These are phyloP conservation scores for Calliphora vicina DNA, from an alignment of 1,140 invertebrate species.

Conservation along the genomic window DNA sequence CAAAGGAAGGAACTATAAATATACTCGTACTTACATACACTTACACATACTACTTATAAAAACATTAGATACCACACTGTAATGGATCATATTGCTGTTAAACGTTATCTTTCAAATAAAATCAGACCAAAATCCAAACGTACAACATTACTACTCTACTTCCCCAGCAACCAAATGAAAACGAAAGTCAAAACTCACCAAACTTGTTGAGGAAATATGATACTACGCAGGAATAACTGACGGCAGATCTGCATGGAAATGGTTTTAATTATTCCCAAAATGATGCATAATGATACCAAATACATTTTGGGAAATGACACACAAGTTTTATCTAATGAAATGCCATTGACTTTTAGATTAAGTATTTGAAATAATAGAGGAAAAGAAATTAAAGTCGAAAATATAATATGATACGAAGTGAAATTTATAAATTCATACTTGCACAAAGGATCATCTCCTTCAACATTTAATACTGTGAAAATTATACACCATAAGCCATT, in stretches of 20 bases:
- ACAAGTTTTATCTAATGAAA: background rate
- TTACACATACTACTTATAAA: background rate
- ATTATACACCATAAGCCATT: background rate
- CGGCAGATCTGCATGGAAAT: background rate
- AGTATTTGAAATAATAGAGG: background rate
- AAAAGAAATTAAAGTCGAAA: background rate
- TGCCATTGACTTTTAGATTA: slow-evolving; percentile 1
- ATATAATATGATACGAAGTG: background rate
- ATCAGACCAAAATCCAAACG: background rate
- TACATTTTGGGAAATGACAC: background rate
- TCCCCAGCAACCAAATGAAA: background rate
- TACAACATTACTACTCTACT: background rate
- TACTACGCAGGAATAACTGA: background rate
- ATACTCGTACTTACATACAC: background rate
- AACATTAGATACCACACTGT: background rate
- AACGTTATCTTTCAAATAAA: slow-evolving; percentile 27
- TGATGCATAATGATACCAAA: background rate
- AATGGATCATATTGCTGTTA: slow-evolving; percentile 28
- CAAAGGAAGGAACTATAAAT: background rate
- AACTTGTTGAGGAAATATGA: slow-evolving; percentile 26
- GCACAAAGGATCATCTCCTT: background rate
- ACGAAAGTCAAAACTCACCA: slow-evolving; percentile 23
- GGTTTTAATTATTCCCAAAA: background rate
- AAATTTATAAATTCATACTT: background rate
- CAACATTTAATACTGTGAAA: background rate